A percentile compares a stretch with the other conserved stretches of the same genome.
Evolutionary conservation across 2,888 invertebrate genomes (phyloP).

Genomic region (Alentia gelatinosa): DNA sequence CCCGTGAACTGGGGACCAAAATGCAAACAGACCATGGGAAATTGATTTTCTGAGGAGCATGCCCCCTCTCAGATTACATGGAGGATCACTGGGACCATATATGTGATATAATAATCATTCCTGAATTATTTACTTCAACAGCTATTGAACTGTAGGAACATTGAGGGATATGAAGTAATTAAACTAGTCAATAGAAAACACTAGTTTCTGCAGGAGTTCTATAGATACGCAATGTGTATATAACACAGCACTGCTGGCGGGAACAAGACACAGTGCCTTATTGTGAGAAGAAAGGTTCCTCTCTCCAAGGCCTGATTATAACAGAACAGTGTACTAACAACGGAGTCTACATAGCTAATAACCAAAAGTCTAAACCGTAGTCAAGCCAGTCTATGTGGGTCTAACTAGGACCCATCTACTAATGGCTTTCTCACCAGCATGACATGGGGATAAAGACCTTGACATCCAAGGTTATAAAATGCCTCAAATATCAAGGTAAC

Average conservation of each 20-base stretch:
- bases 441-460: too few relatives aligned
- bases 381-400: too few relatives aligned
- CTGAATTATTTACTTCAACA: not conserved
- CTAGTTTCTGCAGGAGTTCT: not conserved
- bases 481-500: too few relatives aligned
- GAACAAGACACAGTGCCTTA: not conserved
- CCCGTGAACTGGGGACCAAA: too few relatives aligned
- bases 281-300: not conserved
- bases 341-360: too few relatives aligned
- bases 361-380: too few relatives aligned
- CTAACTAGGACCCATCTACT: too few relatives aligned
- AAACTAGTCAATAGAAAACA: not conserved
- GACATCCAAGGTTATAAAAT: too few relatives aligned
- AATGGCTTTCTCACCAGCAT: too few relatives aligned
- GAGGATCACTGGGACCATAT: not conserved
- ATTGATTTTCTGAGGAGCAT: not conserved
- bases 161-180: too few relatives aligned
- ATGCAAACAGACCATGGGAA: not conserved
- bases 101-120: not conserved
- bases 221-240: not conserved
- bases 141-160: not conserved
- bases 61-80: not conserved
- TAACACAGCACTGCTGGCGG: not conserved
- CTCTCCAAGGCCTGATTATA: too few relatives aligned
- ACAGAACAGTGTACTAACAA: too few relatives aligned